Base-by-base conservation (phyloP, 2,888 invertebrate species). In the Agriotes lineatus region DNA sequence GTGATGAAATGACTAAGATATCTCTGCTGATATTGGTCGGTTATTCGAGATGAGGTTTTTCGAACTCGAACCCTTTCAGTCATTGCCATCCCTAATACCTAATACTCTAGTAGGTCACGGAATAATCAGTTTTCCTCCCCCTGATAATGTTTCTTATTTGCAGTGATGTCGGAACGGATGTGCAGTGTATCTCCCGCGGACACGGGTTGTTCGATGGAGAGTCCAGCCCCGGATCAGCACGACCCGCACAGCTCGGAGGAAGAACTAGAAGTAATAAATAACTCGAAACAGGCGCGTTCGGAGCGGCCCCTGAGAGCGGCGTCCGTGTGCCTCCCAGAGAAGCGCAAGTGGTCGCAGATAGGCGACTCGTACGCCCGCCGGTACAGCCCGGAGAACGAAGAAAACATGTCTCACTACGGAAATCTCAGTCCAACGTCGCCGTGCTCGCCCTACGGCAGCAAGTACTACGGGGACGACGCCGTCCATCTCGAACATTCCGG, bases 241-340 rank as follows among this genome's bases (percentile, higher is more conserved):
- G 96, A 96, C 85, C 94, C 95, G 82, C 96, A 96, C 86, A 95
- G 95, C 83, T 96, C 96, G 33, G 96, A 96, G 84, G 96, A 96
- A 83, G 96, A 96, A 83, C 88, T 96, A 70, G 95, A 96, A 87
- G 95, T 94, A 72, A 93, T 90, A 78, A 90, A 91, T 80, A 88
- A 87, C 74, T 80, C 85, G 79, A 76, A 84, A 60, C 67, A 69
- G 30, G 69, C 68, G 25, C 63, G 72, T 16, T 66, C 73, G 3
- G 79, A 68, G 18, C 73, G 73, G 59, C 67, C 67, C 25, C 66
- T 87, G 59, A 79, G 85, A 73, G 82, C 84, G 42, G 82, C 87
- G 80, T 83, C 86, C n/a, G 84, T 85, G 74, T 84, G 88, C 81
- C 83, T 89, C n/a, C 87, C 92, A 67, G 91, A 93, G 85, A 92